Percentiles rank a stretch among this genome's conserved stretches.
Evolutionary conservation across 2,797 vertebrate species (phyloP).

Genomic region (Chaetophractus vellerosus): DNA sequence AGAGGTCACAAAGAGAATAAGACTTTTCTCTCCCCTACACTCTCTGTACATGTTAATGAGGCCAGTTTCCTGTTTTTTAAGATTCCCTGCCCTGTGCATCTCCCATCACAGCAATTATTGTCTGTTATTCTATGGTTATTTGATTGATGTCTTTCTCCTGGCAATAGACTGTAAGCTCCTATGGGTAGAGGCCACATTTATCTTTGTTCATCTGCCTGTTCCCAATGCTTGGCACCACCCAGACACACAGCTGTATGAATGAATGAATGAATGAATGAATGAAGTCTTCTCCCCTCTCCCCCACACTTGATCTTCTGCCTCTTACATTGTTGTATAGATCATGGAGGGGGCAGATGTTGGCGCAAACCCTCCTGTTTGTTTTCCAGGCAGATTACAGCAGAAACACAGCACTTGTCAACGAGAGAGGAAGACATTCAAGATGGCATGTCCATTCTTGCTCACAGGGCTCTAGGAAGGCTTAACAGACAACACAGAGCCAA

Average conservation of each 20-base stretch:
- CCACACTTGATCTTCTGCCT: background rate
- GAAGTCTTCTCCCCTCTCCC: background rate
- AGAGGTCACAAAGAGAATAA: background rate
- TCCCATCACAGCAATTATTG: background rate
- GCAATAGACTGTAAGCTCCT: background rate
- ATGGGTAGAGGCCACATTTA: background rate
- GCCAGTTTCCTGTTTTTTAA: background rate
- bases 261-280: background rate
- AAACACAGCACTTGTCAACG: background rate
- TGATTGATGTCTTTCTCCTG: background rate
- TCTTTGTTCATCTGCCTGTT: background rate
- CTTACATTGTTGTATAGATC: background rate
- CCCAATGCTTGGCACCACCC: background rate
- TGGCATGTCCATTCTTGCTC: background rate
- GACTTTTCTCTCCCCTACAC: background rate
- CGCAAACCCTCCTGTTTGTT: slow-evolving; percentile 63
- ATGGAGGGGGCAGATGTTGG: slow-evolving; percentile 9
- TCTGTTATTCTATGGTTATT: background rate
- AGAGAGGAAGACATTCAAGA: slow-evolving; percentile 56
- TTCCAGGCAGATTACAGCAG: slow-evolving; percentile 51
- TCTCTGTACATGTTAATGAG: background rate
- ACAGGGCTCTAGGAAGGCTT: slow-evolving; percentile 23
- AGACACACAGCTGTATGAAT: background rate
- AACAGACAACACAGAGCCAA: slow-evolving; percentile 55
- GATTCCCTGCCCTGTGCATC: background rate